These are phyloP conservation scores for Andrena trimmerana DNA, from an alignment of 2,888 invertebrate genomes.

Conservation along the genomic window DNA sequence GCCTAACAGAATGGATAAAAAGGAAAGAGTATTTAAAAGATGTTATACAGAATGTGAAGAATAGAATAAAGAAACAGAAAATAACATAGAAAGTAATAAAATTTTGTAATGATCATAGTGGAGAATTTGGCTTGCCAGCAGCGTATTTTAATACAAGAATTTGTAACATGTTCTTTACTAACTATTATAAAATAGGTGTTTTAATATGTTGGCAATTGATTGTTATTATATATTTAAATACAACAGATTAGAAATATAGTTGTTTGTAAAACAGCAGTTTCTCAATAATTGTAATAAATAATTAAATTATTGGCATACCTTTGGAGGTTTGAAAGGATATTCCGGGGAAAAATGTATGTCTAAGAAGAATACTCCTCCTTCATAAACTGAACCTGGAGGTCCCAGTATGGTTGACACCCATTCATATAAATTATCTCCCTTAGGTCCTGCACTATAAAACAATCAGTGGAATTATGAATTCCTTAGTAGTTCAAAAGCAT, in stretches of 20 bases:
- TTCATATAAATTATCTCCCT: constrained; percentile 98
- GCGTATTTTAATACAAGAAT: no score
- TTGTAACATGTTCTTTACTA: no score
- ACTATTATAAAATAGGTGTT: not conserved
- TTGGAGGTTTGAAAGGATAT: constrained; percentile 99
- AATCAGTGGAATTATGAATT: constrained; percentile 9
- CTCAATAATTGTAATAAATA: constrained; percentile 6
- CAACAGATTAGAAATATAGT: not conserved
- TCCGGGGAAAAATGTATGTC: constrained; percentile 99
- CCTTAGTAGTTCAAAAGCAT: not conserved
- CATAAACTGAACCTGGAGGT: constrained; percentile 98
- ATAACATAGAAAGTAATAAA: no score
- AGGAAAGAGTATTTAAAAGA: no score
- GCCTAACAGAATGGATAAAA: no score
- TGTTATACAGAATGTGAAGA: no score
- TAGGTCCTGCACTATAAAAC: constrained; percentile 94
- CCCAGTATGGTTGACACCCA: constrained; percentile 99
- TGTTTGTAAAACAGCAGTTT: not conserved
- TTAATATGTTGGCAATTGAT: not conserved
- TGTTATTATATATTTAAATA: not conserved
- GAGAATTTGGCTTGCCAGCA: no score
- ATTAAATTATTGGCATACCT: constrained; percentile 87
- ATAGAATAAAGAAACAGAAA: no score
- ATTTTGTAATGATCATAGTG: no score
- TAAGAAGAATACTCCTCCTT: constrained; percentile 99